phyloP scores from a whole-genome alignment of 1,140 invertebrate genomes.

The Drosophila grimshawi region DNA sequence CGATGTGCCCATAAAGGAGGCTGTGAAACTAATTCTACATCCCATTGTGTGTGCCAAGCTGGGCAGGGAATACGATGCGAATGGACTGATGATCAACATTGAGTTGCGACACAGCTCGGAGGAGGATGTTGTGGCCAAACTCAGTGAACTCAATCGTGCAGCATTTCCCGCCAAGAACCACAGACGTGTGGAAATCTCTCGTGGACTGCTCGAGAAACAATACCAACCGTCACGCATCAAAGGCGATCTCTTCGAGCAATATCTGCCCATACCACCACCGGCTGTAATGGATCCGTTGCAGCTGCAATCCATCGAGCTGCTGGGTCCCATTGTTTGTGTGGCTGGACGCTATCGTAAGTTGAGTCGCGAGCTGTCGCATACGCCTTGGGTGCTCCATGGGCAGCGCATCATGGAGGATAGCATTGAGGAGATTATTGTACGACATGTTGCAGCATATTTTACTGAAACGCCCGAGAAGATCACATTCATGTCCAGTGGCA shows the following conservation, averaged over 20 bases:
- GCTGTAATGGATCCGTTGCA: slow-evolving; percentile 76
- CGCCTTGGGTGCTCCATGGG: slow-evolving; percentile 96
- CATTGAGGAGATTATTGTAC: slow-evolving; percentile 95
- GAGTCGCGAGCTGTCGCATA: slow-evolving; percentile 94
- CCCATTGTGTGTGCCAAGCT: slow-evolving; percentile 67
- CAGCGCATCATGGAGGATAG: slow-evolving; percentile 92
- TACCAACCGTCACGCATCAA: slow-evolving; percentile 82
- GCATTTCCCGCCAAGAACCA: slow-evolving; percentile 63
- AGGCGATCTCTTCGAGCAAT: slow-evolving; percentile 85
- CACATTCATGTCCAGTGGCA: slow-evolving; percentile 94
- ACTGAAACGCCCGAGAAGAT: slow-evolving; percentile 68
- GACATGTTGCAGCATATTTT: slow-evolving; percentile 86
- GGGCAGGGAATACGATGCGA: slow-evolving; percentile 67
- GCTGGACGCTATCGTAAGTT: slow-evolving; percentile 94
- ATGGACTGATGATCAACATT: slow-evolving; percentile 77
- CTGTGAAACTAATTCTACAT: slow-evolving; percentile 73
- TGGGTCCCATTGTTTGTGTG: slow-evolving; percentile 86
- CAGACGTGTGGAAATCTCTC: slow-evolving; percentile 84
- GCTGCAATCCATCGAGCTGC: slow-evolving; percentile 85
- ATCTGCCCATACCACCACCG: slow-evolving; percentile 84
- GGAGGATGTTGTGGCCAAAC: slow-evolving; percentile 53
- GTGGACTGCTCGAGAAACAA: slow-evolving; percentile 86
- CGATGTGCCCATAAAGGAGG: slow-evolving; percentile 80
- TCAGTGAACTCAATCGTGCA: slow-evolving; percentile 50
- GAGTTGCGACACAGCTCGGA: slow-evolving; percentile 67